These are phyloP conservation scores for Dynastes hyllus DNA, from an alignment of 2,888 invertebrate species.

Conservation along the genomic window DNA sequence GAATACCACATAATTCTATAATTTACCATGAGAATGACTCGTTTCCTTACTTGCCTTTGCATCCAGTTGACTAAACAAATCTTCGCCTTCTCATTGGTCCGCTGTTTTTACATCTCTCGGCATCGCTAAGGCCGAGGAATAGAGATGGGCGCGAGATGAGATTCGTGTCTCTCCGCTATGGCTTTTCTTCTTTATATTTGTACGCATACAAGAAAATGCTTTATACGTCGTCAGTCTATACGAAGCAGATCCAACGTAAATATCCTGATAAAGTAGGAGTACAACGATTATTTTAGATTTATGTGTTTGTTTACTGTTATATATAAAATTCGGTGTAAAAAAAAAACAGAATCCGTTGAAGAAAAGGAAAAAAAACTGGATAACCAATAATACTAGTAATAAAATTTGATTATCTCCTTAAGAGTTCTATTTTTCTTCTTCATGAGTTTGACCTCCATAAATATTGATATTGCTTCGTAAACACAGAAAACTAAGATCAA, in stretches of 20 bases:
- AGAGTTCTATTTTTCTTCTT: conserved; percentile 18
- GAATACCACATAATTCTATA: conserved; percentile 54
- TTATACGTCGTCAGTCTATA: conserved; percentile 11
- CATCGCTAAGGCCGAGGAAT: conserved; percentile 56
- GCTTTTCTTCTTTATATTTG: neutral
- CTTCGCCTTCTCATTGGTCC: conserved; percentile 56
- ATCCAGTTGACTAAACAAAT: conserved; percentile 58
- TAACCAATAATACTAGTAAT: conserved; percentile 15
- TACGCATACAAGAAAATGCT: neutral
- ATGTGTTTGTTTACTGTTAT: conserved; percentile 36
- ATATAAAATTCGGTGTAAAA: neutral
- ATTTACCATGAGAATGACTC: conserved; percentile 57
- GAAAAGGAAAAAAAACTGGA: neutral
- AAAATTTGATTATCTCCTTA: conserved; percentile 23
- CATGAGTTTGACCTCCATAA: conserved; percentile 1
- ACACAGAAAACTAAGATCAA: neutral
- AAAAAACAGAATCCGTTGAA: neutral
- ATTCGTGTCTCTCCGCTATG: neutral
- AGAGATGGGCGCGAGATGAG: conserved; percentile 54
- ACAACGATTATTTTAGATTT: conserved; percentile 28
- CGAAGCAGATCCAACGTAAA: conserved; percentile 15
- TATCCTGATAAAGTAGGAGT: conserved; percentile 17
- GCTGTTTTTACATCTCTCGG: conserved; percentile 56
- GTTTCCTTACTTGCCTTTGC: conserved; percentile 58
- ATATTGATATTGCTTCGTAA: neutral